A percentile compares a stretch with the other conserved stretches of the same genome.
Conservation (phyloP, 2,797 vertebrate genomes). For the Aphelocoma californica region DNA sequence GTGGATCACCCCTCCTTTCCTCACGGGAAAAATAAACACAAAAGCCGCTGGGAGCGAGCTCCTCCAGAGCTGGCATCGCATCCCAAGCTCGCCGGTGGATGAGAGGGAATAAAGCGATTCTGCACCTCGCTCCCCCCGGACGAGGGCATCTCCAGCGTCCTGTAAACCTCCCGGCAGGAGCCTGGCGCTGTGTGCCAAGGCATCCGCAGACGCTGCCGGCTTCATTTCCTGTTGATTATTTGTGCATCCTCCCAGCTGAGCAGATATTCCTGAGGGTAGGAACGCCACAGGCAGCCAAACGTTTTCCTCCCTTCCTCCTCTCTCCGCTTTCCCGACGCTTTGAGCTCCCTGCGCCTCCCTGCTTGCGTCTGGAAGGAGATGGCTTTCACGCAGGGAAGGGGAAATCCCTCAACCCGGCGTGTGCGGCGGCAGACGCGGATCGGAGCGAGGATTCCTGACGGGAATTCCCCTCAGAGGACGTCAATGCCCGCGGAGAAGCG, state of each 20-base stretch:
- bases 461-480: not conserved
- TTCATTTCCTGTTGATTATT: too few relatives aligned
- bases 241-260: rapidly evolving
- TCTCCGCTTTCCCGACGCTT: rapidly evolving
- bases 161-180: not conserved
- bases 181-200: rapidly evolving
- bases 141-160: rapidly evolving
- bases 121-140: rapidly evolving
- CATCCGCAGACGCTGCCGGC: not conserved
- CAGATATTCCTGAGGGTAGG: not conserved
- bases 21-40: not conserved
- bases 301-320: not conserved
- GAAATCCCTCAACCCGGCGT: not conserved
- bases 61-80: not conserved
- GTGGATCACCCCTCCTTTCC: not conserved
- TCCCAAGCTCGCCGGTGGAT: rapidly evolving
- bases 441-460: not conserved
- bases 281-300: not conserved
- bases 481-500: not conserved
- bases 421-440: not conserved
- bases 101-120: not conserved
- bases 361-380: not conserved
- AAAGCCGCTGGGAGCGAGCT: not conserved
- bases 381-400: rapidly evolving
- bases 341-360: not conserved